phyloP scores from a whole-genome alignment of 1,140 invertebrate genomes.

The Drosophila sechellia region DNA sequence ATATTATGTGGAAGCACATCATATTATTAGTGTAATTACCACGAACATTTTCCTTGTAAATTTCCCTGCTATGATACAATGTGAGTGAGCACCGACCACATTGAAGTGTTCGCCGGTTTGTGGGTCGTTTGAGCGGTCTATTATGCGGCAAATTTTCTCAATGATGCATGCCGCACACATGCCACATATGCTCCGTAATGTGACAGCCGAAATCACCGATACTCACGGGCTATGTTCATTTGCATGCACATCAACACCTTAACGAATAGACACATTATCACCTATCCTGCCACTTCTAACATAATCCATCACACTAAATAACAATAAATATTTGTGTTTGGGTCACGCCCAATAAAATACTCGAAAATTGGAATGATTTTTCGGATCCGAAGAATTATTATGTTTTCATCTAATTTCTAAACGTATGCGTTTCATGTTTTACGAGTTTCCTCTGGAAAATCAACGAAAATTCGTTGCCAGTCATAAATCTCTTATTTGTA shows the following conservation, averaged over 20 bases:
- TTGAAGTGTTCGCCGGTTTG: constrained; percentile 30
- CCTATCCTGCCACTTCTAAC: not conserved
- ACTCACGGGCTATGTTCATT: constrained; percentile 52
- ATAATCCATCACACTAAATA: constrained; percentile 73
- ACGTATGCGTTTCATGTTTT: constrained; percentile 46
- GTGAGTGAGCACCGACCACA: constrained; percentile 16
- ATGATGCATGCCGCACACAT: constrained; percentile 25
- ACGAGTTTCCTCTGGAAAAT: constrained; percentile 29
- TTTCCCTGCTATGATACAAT: constrained; percentile 1
- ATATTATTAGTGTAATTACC: constrained; percentile 17
- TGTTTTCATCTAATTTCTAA: constrained; percentile 25
- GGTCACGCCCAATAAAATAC: not conserved
- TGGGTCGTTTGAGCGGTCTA: constrained; percentile 32
- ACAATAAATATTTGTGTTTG: constrained; percentile 65
- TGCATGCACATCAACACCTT: constrained; percentile 74
- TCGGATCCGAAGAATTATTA: not conserved
- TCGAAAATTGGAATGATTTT: constrained; percentile 14
- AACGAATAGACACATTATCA: constrained; percentile 69
- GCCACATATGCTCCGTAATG: constrained; percentile 49
- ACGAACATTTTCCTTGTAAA: not conserved
- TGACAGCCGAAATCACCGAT: constrained; percentile 55
- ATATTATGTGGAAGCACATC: not conserved
- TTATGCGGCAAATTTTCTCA: constrained; percentile 21
- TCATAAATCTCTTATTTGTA: constrained; percentile 23
- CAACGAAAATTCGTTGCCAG: constrained; percentile 30